Evolutionary conservation across 1,140 invertebrate genomes (phyloP).

Genomic region (Drosophila rufa): DNA sequence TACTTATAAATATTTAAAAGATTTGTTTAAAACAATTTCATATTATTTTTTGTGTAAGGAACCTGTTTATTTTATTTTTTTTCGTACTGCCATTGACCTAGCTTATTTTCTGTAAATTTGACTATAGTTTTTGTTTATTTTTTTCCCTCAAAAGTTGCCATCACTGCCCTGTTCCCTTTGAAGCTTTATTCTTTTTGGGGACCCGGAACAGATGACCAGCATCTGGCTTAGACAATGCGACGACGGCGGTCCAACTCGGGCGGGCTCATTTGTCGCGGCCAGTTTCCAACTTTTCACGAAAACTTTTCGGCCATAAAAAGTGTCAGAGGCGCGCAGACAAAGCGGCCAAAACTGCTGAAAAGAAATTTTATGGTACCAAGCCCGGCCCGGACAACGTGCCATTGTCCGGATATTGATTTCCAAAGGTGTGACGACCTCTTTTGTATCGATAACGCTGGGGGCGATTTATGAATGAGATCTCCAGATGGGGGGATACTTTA

Average conservation of each 20-base stretch:
- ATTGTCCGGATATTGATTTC: constrained; percentile 76
- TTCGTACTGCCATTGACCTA: fast-evolving
- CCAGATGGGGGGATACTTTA: constrained; percentile 37
- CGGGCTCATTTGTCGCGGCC: constrained; percentile 77
- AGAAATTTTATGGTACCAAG: constrained; percentile 58
- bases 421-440: constrained; percentile 76
- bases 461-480: constrained; percentile 78
- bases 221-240: constrained; percentile 71
- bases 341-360: constrained; percentile 64
- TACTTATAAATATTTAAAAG: neutral
- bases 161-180: neutral
- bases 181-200: neutral
- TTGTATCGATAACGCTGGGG: constrained; percentile 63
- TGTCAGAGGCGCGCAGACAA: constrained; percentile 61
- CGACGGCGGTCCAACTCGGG: constrained; percentile 74
- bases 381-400: constrained; percentile 22
- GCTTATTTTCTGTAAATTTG: neutral
- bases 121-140: neutral
- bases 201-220: constrained; percentile 74
- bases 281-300: constrained; percentile 60
- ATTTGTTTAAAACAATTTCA: neutral
- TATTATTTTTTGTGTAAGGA: too few species aligned
- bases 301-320: constrained; percentile 74
- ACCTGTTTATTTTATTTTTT: fast-evolving
- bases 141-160: neutral